A percentile compares a stretch with the other conserved stretches of the same genome.
phyloP scores from a whole-genome alignment of 2,797 vertebrate genomes.

The Lepidocolaptes lacrymiger region DNA sequence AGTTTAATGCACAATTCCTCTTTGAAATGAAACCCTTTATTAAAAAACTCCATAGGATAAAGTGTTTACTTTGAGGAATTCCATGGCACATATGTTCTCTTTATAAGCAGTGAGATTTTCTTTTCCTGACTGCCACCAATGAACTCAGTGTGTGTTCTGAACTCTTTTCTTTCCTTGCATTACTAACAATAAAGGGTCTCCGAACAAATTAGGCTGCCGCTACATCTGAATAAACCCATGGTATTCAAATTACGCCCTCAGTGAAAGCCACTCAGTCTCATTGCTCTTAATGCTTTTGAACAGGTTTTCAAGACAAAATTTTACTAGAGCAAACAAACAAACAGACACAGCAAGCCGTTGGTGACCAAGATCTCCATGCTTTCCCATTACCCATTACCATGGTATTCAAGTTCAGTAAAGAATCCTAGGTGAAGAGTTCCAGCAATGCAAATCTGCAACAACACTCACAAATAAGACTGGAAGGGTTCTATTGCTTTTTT shows the following conservation, averaged over 20 bases:
- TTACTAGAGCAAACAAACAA: conserved; percentile 24
- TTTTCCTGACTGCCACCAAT: not conserved
- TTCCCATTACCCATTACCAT: not conserved
- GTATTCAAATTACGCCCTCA: not conserved
- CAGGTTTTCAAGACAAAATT: conserved; percentile 23
- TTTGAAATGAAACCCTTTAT: not conserved
- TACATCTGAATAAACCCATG: conserved; percentile 47
- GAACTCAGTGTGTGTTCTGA: not conserved
- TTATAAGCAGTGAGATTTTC: not conserved
- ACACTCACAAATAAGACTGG: not conserved
- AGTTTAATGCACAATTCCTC: not conserved
- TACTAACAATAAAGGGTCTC: not conserved
- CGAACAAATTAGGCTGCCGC: conserved; percentile 35
- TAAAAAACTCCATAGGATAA: not conserved
- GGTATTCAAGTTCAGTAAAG: not conserved
- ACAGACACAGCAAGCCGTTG: not conserved
- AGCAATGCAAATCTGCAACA: not conserved
- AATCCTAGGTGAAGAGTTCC: not conserved
- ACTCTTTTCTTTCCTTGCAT: conserved; percentile 1
- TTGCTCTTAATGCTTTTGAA: conserved; percentile 13
- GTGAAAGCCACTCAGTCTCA: conserved; percentile 10
- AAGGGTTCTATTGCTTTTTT: not conserved
- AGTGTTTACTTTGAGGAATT: not conserved
- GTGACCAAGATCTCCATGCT: not conserved
- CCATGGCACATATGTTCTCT: not conserved